Base-by-base conservation (phyloP, 2,113 vertebrate species). In the Vidua macroura region DNA sequence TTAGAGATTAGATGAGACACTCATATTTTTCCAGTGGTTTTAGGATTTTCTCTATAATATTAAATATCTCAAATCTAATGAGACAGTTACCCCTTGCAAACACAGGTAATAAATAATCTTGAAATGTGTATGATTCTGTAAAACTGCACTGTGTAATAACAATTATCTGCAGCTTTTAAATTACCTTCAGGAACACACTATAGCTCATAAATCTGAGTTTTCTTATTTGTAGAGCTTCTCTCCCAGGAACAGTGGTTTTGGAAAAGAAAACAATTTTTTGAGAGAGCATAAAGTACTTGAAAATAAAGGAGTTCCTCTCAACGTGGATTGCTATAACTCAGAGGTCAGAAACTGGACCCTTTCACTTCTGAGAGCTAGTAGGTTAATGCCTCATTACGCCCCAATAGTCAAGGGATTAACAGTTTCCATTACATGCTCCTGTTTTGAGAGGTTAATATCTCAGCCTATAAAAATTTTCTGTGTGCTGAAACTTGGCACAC, bases 391-490 rank as follows among this genome's bases (percentile, higher is more conserved):
- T 80, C 39, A 82, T 90, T 86, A 72, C 5, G 9, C 93, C 91
- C 59, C 19, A 63, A 64, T 66, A 93, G 91, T 79, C 92, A 39
- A 79, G 88, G 79, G 86, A 89, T 97, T 76, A 92, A 76, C 90
- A 83, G 75, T 93, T 92, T 96, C 92, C 94, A 83, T 75, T 63
- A 93, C 82, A 87, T 86, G 89, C 93, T 97, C 88, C 96, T 96
- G 86, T 97, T 95, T 92, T 89, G 91, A 97, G 77, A 97, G 96
- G 96, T 97, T 97, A 96, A 86, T 93, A 95, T 95, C 78, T 78
- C 86, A 88, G 92, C 91, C 94, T 86, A 53, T 97, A 97, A 98
- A 97, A 97, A 78, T 86, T 87, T 94, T 90, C 66, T 59, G 81
- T 69, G 67, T 88, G 86, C 90, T 96, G 91, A 96, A 94, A 90